Conservation (phyloP, 2,888 invertebrate genomes). For the Branchellion lobata region DNA sequence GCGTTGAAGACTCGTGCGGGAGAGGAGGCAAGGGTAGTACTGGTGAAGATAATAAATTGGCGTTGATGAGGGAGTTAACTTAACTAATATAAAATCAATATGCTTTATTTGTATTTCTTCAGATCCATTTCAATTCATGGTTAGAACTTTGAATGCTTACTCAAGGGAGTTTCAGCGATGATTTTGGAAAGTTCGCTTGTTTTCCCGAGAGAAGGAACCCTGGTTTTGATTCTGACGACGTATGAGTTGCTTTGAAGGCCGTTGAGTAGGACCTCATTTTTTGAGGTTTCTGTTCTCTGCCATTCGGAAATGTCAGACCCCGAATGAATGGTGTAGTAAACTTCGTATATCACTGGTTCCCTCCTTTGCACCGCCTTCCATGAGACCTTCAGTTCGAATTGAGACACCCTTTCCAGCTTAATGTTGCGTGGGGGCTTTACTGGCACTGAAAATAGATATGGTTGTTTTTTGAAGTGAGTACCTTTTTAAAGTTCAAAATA, state of each 20-base stretch:
- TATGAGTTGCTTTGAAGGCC: conserved; percentile 5
- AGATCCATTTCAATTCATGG: neutral
- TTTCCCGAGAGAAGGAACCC: conserved; percentile 28
- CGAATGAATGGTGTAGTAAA: conserved; percentile 36
- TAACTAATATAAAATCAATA: neutral
- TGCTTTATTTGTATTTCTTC: neutral
- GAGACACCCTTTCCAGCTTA: conserved; percentile 32
- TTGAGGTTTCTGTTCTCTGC: conserved; percentile 8
- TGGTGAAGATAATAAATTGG: neutral
- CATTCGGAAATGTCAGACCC: conserved; percentile 22
- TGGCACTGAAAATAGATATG: neutral
- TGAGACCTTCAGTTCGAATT: conserved; percentile 14
- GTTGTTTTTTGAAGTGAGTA: no score
- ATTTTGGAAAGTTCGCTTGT: conserved; percentile 32
- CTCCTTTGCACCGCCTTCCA: neutral
- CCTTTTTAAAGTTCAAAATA: no score
- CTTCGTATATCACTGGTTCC: conserved; percentile 5
- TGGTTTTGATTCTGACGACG: conserved; percentile 31
- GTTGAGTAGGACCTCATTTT: conserved; percentile 1
- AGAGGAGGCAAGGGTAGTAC: neutral
- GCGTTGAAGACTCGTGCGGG: neutral
- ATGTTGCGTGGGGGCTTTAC: conserved; percentile 20
- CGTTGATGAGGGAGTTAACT: neutral
- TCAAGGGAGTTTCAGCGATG: conserved; percentile 20
- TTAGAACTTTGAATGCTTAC: neutral